phyloP scores from a whole-genome alignment of 1,140 invertebrate species.

The Pogonognathellus flavescens region DNA sequence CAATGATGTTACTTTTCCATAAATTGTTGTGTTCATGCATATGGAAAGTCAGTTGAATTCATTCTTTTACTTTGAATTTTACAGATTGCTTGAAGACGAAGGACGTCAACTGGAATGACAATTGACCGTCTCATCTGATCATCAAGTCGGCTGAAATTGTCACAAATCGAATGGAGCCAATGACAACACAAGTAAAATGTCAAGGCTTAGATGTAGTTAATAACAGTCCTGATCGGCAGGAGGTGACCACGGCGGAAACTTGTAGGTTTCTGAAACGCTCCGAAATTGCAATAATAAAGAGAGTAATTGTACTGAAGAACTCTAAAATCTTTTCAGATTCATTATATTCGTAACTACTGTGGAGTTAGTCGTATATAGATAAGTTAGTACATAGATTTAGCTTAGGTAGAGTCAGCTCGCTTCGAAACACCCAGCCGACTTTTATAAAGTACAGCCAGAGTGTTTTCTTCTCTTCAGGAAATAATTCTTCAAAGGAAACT shows the following conservation, averaged over 20 bases:
- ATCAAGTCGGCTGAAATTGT: not conserved
- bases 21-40: too few relatives aligned
- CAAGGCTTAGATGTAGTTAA: slow-evolving; percentile 36
- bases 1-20: too few relatives aligned
- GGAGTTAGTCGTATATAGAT: slow-evolving; percentile 11
- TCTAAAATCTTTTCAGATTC: slow-evolving; percentile 28
- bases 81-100: too few relatives aligned
- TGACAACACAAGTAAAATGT: slow-evolving; percentile 25
- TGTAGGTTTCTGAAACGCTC: slow-evolving; percentile 38
- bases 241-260: slow-evolving; percentile 8
- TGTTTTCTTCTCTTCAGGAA: not conserved
- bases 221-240: not conserved
- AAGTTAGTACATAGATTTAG: slow-evolving; percentile 9
- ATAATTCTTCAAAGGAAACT: not conserved
- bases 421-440: not conserved
- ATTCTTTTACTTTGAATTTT: too few relatives aligned
- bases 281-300: slow-evolving; percentile 14
- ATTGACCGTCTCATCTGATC: not conserved
- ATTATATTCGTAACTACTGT: slow-evolving; percentile 32
- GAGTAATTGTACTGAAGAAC: slow-evolving; percentile 30
- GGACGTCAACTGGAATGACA: not conserved
- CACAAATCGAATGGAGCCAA: slow-evolving; percentile 33
- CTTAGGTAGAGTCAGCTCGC: not conserved
- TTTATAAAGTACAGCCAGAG: not conserved
- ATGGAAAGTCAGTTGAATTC: too few relatives aligned